Conservation (phyloP, 2,797 vertebrate species). For the Malacoraja senta region DNA sequence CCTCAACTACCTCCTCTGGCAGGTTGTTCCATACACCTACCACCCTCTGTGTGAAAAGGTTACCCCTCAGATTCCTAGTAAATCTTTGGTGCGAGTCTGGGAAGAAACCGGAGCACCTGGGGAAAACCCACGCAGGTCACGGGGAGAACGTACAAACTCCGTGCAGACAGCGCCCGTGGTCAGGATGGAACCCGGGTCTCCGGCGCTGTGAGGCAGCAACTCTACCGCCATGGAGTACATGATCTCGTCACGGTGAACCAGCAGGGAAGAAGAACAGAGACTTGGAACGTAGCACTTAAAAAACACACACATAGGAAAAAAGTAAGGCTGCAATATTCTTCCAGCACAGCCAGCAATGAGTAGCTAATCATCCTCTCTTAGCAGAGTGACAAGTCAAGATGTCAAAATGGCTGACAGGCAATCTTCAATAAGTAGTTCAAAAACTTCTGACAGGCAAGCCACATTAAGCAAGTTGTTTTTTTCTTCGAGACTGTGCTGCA, state of each 20-base stretch:
- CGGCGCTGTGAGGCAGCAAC: no score
- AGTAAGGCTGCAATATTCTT: neutral
- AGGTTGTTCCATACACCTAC: no score
- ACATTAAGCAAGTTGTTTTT: neutral
- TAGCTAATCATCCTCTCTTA: neutral
- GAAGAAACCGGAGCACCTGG: no score
- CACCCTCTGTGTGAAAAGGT: no score
- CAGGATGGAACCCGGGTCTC: no score
- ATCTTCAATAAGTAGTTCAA: neutral
- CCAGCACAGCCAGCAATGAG: neutral
- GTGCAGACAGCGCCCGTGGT: no score
- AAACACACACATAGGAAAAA: neutral
- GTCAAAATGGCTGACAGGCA: constrained; percentile 7
- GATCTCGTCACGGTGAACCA: neutral
- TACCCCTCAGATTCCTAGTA: no score
- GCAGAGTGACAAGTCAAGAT: neutral
- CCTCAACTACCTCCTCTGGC: no score
- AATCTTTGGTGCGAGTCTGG: no score
- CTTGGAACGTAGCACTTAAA: neutral
- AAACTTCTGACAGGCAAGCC: neutral
- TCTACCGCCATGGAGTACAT: no score
- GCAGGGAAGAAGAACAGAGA: neutral
- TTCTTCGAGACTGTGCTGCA: neutral
- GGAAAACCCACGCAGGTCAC: no score
- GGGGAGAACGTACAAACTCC: no score